Evolutionary conservation across 2,888 invertebrate genomes (phyloP).

Genomic region (Hypomecis atomaria): DNA sequence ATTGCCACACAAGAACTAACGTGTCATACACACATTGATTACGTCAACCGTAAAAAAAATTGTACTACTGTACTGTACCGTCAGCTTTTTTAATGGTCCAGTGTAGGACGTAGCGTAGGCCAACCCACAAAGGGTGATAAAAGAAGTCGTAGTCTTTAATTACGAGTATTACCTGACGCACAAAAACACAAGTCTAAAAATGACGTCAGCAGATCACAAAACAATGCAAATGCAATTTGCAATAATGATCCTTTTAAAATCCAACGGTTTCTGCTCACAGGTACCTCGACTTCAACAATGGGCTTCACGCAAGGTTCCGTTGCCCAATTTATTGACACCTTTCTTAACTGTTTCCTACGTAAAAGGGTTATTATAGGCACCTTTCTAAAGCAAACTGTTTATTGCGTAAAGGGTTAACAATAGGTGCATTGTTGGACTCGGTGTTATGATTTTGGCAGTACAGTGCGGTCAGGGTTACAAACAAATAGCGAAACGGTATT

Average conservation of each 20-base stretch:
- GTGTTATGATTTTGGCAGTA: constrained; percentile 56
- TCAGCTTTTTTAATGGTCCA: no score
- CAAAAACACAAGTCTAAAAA: no score
- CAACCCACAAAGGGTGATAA: no score
- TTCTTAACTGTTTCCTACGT: constrained; percentile 38
- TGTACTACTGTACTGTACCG: no score
- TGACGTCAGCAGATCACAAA: background rate
- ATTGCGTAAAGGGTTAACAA: constrained; percentile 66
- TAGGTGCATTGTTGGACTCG: constrained; percentile 37
- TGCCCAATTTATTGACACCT: constrained; percentile 45
- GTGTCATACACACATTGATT: no score
- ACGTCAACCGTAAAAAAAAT: no score
- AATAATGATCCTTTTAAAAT: constrained; percentile 18
- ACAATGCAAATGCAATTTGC: constrained; percentile 6
- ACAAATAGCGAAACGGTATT: constrained; percentile 46
- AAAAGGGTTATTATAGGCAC: constrained; percentile 35
- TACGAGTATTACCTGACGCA: no score
- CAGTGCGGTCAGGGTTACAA: constrained; percentile 64
- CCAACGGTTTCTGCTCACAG: constrained; percentile 30
- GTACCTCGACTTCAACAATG: constrained; percentile 38
- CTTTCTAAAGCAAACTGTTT: constrained; percentile 50
- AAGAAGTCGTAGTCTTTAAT: no score
- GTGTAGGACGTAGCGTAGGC: no score
- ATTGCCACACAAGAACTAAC: no score
- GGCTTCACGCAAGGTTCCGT: constrained; percentile 43